Percentiles rank a stretch among this genome's conserved stretches.
phyloP scores from a whole-genome alignment of 2,888 invertebrate genomes.

The Pteria penguin region DNA sequence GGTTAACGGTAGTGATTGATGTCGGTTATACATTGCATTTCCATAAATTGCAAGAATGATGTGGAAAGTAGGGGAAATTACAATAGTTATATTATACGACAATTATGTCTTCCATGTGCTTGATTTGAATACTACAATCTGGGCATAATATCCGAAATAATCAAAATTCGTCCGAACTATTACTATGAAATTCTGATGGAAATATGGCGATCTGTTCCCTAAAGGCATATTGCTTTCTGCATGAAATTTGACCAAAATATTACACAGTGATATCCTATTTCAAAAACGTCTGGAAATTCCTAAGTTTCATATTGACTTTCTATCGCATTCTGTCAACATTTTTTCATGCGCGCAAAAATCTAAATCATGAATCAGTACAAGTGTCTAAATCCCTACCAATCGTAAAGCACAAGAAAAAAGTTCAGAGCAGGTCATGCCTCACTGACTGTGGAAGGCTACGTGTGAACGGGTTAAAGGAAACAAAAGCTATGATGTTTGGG shows the following conservation, averaged over 20 bases:
- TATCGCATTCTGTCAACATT: constrained; percentile 34
- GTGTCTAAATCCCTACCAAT: constrained; percentile 40
- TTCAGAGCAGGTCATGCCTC: constrained; percentile 37
- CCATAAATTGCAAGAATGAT: neutral
- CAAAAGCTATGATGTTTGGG: constrained; percentile 37
- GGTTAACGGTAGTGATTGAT: neutral
- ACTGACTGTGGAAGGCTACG: constrained; percentile 34
- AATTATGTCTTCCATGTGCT: neutral
- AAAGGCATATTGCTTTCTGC: constrained; percentile 15
- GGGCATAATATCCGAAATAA: neutral
- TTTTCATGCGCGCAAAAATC: constrained; percentile 35
- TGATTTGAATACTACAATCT: neutral
- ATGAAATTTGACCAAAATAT: neutral
- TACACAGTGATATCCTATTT: constrained; percentile 10
- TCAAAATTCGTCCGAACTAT: neutral
- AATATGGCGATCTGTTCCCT: constrained; percentile 14
- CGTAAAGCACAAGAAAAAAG: constrained; percentile 34
- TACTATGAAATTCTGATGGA: neutral
- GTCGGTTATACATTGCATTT: neutral
- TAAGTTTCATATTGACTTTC: constrained; percentile 3
- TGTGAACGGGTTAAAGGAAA: constrained; percentile 39
- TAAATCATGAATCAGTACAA: constrained; percentile 16
- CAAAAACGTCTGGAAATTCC: constrained; percentile 23
- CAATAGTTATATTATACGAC: neutral
- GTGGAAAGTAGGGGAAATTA: neutral